Conservation (phyloP, 2,113 vertebrate genomes). For the Onychostruthus taczanowskii region DNA sequence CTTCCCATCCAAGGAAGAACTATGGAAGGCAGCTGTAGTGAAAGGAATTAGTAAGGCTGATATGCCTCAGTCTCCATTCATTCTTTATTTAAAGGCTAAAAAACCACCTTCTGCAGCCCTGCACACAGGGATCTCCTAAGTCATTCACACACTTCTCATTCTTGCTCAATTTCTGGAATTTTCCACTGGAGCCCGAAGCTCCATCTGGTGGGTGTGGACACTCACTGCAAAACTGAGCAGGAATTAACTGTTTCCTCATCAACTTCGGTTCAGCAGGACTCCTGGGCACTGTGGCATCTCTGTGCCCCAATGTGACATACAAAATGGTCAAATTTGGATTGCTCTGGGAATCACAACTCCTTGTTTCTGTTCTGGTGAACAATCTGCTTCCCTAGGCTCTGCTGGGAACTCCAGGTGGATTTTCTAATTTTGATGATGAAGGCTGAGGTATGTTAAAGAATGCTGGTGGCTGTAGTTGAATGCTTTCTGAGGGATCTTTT, state of each 20-base stretch:
- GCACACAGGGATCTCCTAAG: constrained; percentile 24
- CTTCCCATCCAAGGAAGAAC: not conserved
- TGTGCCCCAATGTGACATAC: not conserved
- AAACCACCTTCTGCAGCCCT: not conserved
- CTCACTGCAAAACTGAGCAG: constrained; percentile 55
- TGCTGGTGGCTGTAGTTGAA: not conserved
- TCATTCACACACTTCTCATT: constrained; percentile 57
- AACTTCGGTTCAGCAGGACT: not conserved
- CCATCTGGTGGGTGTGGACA: constrained; percentile 70
- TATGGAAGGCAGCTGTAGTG: not conserved
- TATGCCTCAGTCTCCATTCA: not conserved
- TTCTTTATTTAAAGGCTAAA: not conserved
- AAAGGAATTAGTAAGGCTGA: not conserved
- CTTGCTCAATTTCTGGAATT: constrained; percentile 72
- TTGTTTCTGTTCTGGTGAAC: not conserved
- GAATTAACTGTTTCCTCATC: constrained; percentile 62
- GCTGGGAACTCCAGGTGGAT: not conserved
- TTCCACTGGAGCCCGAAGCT: constrained; percentile 68
- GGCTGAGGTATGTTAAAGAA: not conserved
- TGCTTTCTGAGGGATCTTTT: not conserved
- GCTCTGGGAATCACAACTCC: not conserved
- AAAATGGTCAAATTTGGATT: not conserved
- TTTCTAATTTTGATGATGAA: not conserved
- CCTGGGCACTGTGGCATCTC: not conserved
- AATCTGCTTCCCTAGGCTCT: not conserved